These are phyloP conservation scores for Phacellophora camtschatica DNA, from an alignment of 30 jellyfish, hydroid and myxozoan species.

Conservation along the genomic window DNA sequence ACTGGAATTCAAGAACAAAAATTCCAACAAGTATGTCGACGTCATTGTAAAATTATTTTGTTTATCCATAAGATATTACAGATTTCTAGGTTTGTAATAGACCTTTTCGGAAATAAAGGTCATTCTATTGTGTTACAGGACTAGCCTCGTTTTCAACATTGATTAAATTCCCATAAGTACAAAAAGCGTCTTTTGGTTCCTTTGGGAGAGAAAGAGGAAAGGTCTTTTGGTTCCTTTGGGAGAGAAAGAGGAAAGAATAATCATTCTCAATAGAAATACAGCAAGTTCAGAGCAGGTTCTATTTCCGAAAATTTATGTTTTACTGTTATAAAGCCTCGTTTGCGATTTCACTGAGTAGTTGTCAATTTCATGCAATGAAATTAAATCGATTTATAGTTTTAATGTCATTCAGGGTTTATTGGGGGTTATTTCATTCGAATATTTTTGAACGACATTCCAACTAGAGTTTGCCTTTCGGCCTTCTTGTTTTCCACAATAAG, in stretches of 20 bases:
- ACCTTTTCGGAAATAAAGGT: too few relatives aligned
- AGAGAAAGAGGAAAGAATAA: too few relatives aligned
- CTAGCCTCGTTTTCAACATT: too few relatives aligned
- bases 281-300: background rate
- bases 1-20: conserved; percentile 29
- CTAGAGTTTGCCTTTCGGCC: background rate
- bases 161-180: too few relatives aligned
- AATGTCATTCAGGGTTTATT: background rate
- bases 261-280: too few relatives aligned
- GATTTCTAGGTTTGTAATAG: background rate
- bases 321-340: background rate
- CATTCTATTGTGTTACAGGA: too few relatives aligned
- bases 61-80: background rate
- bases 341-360: background rate
- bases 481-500: too few relatives aligned
- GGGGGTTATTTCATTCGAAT: too few relatives aligned
- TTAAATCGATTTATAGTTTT: background rate
- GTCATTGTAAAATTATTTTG: background rate
- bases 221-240: too few relatives aligned
- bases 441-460: background rate
- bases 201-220: too few relatives aligned
- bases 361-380: background rate
- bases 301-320: background rate
- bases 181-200: too few relatives aligned
- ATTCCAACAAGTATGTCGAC: conserved; percentile 7